These are phyloP conservation scores for Brachionus rotundiformis DNA, from an alignment of 1,140 invertebrate genomes.

Conservation along the genomic window DNA sequence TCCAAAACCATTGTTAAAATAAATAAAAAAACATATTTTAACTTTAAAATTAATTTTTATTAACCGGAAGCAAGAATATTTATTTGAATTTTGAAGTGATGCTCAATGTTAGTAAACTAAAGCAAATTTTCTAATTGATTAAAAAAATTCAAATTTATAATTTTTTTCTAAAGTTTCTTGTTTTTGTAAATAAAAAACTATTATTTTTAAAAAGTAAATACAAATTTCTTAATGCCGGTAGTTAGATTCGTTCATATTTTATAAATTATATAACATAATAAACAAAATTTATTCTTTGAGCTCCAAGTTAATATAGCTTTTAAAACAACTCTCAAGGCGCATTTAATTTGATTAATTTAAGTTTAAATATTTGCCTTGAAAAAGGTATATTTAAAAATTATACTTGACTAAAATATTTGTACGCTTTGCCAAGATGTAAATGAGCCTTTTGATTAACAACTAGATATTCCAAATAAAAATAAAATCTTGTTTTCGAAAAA, in stretches of 20 bases:
- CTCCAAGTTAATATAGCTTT: neutral
- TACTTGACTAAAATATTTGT: neutral
- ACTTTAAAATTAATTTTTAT: too few relatives aligned
- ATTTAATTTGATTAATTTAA: slow-evolving; percentile 4
- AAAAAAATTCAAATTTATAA: too few relatives aligned
- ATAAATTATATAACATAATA: neutral
- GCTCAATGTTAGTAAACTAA: too few relatives aligned
- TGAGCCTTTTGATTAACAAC: neutral
- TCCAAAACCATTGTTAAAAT: too few relatives aligned
- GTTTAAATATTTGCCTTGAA: neutral
- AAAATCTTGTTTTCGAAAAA: neutral
- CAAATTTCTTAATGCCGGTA: neutral
- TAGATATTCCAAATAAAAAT: neutral
- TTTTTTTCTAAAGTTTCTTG: too few relatives aligned
- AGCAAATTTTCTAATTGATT: too few relatives aligned
- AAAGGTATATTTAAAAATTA: neutral
- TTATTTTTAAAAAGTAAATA: too few relatives aligned
- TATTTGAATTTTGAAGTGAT: too few relatives aligned
- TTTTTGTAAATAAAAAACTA: too few relatives aligned
- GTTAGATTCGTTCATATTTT: too few relatives aligned
- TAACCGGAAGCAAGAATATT: too few relatives aligned
- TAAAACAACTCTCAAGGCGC: neutral
- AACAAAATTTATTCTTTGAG: neutral
- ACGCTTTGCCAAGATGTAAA: neutral
- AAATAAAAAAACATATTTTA: too few relatives aligned